Evolutionary conservation across 2,113 vertebrate genomes (phyloP).

Genomic region (Triplophysa tibetana): DNA sequence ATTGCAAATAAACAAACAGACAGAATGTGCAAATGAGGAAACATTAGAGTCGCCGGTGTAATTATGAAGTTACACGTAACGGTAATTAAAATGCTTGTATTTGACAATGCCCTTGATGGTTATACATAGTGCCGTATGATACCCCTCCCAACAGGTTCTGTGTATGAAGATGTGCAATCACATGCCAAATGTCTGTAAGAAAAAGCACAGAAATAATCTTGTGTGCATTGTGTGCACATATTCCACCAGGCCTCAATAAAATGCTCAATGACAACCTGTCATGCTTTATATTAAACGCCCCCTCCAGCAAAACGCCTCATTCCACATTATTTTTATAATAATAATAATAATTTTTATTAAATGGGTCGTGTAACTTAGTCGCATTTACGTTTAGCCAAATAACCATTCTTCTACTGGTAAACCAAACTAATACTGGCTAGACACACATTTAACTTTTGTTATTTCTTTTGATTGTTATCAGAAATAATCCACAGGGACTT

Average conservation of each 20-base stretch:
- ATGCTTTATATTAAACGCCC: slow-evolving; percentile 60
- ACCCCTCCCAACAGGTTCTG: slow-evolving; percentile 1
- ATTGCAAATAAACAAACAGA: slow-evolving; percentile 37
- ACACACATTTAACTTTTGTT: no score
- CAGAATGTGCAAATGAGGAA: slow-evolving; percentile 33
- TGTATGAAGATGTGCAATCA: background rate
- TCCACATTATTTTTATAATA: slow-evolving; percentile 61
- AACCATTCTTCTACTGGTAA: no score
- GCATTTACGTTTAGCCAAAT: no score
- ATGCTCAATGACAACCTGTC: slow-evolving; percentile 72
- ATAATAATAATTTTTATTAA: background rate
- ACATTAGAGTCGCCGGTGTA: slow-evolving; percentile 21
- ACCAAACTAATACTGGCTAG: no score
- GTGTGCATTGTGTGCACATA: slow-evolving; percentile 8
- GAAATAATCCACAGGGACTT: no score
- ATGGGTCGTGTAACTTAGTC: background rate
- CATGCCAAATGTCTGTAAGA: background rate
- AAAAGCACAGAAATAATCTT: background rate
- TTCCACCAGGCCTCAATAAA: slow-evolving; percentile 57
- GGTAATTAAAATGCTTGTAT: slow-evolving; percentile 45
- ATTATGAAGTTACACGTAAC: slow-evolving; percentile 42
- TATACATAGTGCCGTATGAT: background rate
- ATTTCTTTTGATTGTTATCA: no score
- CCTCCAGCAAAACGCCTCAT: slow-evolving; percentile 69
- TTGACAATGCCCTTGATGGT: background rate